These are phyloP conservation scores for Cranoglanis bouderius DNA, from an alignment of 2,113 vertebrate genomes.

Conservation along the genomic window DNA sequence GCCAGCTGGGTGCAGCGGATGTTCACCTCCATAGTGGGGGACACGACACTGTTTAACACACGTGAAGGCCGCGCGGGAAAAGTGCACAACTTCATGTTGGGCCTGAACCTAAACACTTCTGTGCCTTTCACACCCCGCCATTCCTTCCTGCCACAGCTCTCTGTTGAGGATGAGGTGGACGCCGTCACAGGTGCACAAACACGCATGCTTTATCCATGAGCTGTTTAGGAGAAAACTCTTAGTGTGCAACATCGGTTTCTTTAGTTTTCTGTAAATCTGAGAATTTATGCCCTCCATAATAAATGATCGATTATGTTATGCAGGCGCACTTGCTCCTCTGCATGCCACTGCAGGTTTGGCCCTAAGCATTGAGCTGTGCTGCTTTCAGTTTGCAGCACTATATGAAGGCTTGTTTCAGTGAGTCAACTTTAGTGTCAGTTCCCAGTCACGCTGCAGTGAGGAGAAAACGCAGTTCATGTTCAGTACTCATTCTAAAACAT, in stretches of 20 bases:
- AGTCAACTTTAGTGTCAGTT: background rate
- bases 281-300: background rate
- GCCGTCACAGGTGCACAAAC: slow-evolving; percentile 83
- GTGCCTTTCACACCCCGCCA: slow-evolving; percentile 78
- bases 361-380: background rate
- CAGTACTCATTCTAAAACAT: background rate
- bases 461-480: background rate
- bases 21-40: slow-evolving; percentile 89
- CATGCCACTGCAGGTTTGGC: slow-evolving; percentile 32
- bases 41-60: slow-evolving; percentile 91
- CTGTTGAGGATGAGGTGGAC: slow-evolving; percentile 82
- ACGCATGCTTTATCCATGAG: background rate
- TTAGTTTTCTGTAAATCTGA: background rate
- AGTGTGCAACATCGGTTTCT: background rate
- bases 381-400: slow-evolving; percentile 13
- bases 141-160: slow-evolving; percentile 62
- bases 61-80: slow-evolving; percentile 95
- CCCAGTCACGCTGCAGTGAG: background rate
- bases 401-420: slow-evolving; percentile 6
- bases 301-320: background rate
- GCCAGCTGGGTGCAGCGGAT: slow-evolving; percentile 93
- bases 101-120: slow-evolving; percentile 88
- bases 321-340: background rate
- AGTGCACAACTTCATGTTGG: slow-evolving; percentile 99
- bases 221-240: background rate